phyloP scores from a whole-genome alignment of 2,113 vertebrate genomes.

The Gyps fulvus region DNA sequence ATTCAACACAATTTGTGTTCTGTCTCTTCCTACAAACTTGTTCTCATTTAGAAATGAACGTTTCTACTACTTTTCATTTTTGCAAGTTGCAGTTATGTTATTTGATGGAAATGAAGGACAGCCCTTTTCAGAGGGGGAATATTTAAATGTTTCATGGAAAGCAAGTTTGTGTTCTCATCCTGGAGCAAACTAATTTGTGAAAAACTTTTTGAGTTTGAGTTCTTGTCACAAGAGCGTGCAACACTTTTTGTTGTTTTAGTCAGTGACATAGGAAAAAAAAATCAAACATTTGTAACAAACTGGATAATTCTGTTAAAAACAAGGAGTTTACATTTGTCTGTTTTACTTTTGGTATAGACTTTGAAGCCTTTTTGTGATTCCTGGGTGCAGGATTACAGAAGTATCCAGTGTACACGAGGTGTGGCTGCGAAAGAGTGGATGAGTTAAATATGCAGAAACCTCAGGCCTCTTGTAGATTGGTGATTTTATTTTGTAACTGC shows the following conservation, averaged over 20 bases:
- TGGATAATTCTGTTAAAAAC: not conserved
- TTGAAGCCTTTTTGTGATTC: not conserved
- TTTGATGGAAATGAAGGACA: not conserved
- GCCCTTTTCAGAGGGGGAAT: not conserved
- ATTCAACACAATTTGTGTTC: not conserved
- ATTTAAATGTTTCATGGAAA: not conserved
- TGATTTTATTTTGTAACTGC: slow-evolving; percentile 11
- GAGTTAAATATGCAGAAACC: not conserved
- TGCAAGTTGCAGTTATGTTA: not conserved
- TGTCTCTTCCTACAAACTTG: rapidly evolving
- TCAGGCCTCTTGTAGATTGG: not conserved
- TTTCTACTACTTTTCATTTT: not conserved
- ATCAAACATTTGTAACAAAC: not conserved
- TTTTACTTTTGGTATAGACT: not conserved
- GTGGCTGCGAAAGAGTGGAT: not conserved
- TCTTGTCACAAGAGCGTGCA: not conserved
- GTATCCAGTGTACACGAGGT: not conserved
- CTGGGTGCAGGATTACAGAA: not conserved
- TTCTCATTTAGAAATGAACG: not conserved
- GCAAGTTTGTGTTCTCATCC: not conserved
- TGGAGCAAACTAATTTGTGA: not conserved
- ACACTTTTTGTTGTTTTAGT: not conserved
- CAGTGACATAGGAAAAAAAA: not conserved
- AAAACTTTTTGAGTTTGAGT: not conserved
- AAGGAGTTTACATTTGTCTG: not conserved